Evolutionary conservation across 2,113 vertebrate species (phyloP).

Genomic region (Helogale parvula): DNA sequence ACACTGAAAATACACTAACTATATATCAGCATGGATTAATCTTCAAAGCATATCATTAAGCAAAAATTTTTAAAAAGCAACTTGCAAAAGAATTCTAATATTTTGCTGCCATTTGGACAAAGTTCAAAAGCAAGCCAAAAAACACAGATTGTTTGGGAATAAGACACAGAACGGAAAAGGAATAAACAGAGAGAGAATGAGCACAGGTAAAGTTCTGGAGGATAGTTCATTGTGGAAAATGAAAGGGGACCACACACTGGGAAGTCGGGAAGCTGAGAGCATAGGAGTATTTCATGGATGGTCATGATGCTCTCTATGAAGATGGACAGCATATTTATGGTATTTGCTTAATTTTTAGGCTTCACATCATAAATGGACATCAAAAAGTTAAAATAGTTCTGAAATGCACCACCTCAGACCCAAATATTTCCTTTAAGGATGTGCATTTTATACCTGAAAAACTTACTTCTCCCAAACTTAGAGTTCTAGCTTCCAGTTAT

Average conservation of each 20-base stretch:
- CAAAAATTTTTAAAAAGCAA: not conserved
- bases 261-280: not conserved
- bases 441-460: not conserved
- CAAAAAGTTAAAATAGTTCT: not conserved
- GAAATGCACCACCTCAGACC: not conserved
- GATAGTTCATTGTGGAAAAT: accelerated
- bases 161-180: not conserved
- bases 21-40: too few relatives aligned
- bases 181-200: not conserved
- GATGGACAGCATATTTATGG: not conserved
- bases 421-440: not conserved
- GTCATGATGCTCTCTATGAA: not conserved
- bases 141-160: not conserved
- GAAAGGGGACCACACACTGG: not conserved
- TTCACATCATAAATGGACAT: not conserved
- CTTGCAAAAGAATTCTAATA: not conserved
- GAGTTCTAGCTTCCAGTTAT: not conserved
- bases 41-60: not conserved
- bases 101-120: not conserved
- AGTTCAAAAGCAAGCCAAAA: not conserved
- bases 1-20: not conserved
- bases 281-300: not conserved
- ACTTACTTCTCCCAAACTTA: not conserved
- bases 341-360: not conserved
- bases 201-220: not conserved